Percentiles rank a stretch among this genome's conserved stretches.
Conservation (phyloP, 2,888 invertebrate species). For the Ethmia dodecea region DNA sequence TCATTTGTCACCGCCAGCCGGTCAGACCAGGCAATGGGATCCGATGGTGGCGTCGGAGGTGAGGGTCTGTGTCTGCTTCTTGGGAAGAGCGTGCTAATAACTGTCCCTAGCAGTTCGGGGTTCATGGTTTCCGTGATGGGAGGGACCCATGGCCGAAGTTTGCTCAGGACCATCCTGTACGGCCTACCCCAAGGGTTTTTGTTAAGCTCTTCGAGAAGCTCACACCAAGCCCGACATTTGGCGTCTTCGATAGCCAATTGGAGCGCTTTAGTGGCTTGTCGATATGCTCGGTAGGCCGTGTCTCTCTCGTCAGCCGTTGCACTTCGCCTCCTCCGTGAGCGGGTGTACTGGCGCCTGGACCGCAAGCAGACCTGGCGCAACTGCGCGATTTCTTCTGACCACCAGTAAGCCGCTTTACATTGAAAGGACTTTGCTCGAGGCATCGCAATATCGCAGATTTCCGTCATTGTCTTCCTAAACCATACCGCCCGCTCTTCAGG, state of each 20-base stretch:
- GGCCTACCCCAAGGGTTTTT: no score
- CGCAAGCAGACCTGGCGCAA: conserved; percentile 9
- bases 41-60: conserved; percentile 4
- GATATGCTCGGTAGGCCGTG: background rate
- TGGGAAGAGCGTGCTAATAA: no score
- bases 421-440: background rate
- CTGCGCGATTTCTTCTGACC: conserved; percentile 12
- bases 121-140: no score
- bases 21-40: background rate
- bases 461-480: conserved; percentile 8
- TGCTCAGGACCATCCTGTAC: no score
- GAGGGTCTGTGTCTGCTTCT: conserved; percentile 1
- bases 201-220: no score
- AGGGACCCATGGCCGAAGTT: no score
- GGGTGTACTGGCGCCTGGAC: conserved; percentile 13
- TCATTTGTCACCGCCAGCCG: background rate
- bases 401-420: conserved; percentile 14
- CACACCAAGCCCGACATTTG: no score
- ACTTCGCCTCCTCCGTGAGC: background rate
- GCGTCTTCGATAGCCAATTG: no score
- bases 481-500: conserved; percentile 6
- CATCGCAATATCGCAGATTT: conserved; percentile 15
- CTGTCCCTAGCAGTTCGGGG: no score
- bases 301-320: background rate
- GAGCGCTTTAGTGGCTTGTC: no score